Conservation (phyloP, 2,888 invertebrate species). For the Leptopilina syphax region DNA sequence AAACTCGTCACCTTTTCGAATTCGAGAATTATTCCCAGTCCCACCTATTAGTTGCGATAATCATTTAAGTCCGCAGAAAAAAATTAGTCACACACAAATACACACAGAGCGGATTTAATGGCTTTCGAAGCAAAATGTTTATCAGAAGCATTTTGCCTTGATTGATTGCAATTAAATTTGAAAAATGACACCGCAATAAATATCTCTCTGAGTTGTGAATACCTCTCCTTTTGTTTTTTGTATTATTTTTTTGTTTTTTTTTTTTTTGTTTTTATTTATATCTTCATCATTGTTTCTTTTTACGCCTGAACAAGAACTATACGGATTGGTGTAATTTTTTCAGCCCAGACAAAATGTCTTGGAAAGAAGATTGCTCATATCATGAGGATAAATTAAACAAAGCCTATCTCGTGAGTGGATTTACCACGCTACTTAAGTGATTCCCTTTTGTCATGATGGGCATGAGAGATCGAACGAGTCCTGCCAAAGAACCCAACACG, state of each 20-base stretch:
- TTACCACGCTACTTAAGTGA: conserved; percentile 27
- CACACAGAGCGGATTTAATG: too few species aligned
- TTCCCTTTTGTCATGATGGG: conserved; percentile 32
- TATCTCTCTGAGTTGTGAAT: too few species aligned
- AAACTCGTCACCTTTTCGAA: too few species aligned
- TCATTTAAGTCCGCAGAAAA: too few species aligned
- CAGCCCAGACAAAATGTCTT: not conserved
- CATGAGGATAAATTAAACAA: conserved; percentile 18
- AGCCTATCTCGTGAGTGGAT: conserved; percentile 39
- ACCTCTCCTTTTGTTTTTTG: not conserved
- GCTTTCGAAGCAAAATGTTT: not conserved
- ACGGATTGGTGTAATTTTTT: not conserved
- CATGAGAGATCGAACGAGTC: conserved; percentile 29
- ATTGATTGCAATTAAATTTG: conserved; percentile 20
- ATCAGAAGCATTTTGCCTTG: conserved; percentile 1
- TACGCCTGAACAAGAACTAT: not conserved
- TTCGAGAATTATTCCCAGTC: too few species aligned
- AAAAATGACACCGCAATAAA: not conserved
- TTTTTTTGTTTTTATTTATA: not conserved
- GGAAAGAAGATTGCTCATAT: not conserved
- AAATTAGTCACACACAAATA: too few species aligned
- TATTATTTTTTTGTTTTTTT: not conserved
- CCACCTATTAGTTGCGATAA: too few species aligned
- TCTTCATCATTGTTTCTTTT: not conserved
- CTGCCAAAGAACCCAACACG: conserved; percentile 41